A percentile compares a stretch with the other conserved stretches of the same genome.
Evolutionary conservation across 2,888 invertebrate genomes (phyloP).

Genomic region (Watsonalla cultraria): DNA sequence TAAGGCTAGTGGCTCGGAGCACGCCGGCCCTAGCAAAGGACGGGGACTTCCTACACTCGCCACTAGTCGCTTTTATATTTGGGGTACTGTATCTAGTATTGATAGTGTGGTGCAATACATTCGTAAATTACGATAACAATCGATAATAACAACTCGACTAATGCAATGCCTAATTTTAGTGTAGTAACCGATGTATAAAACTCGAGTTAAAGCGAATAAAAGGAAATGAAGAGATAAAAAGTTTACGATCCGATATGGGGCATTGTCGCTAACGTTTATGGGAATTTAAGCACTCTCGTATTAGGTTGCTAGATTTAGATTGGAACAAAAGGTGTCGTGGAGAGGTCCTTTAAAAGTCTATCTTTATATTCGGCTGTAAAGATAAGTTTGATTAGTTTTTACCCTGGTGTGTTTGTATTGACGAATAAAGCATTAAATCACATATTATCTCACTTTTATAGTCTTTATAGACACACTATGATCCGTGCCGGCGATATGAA

Average conservation of each 20-base stretch:
- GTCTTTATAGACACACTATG: no score
- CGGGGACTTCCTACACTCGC: no score
- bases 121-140: not conserved
- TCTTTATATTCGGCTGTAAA: not conserved
- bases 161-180: constrained; percentile 20
- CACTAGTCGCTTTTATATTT: no score
- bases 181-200: constrained; percentile 28
- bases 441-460: constrained; percentile 51
- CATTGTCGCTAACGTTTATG: constrained; percentile 53
- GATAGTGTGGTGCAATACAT: no score
- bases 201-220: constrained; percentile 45
- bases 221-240: constrained; percentile 68
- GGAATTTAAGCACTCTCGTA: constrained; percentile 54
- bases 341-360: not conserved
- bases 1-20: no score
- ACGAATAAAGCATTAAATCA: not conserved
- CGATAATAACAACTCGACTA: not conserved
- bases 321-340: constrained; percentile 21
- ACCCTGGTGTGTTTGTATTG: no score
- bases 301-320: constrained; percentile 32
- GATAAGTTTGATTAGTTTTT: not conserved
- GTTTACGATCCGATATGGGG: constrained; percentile 66
- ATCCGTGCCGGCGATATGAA: no score
- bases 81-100: no score
- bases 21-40: no score